Percentiles rank a stretch among this genome's conserved stretches.
phyloP scores from a whole-genome alignment of 2,797 vertebrate genomes.

The Helostoma temminkii region DNA sequence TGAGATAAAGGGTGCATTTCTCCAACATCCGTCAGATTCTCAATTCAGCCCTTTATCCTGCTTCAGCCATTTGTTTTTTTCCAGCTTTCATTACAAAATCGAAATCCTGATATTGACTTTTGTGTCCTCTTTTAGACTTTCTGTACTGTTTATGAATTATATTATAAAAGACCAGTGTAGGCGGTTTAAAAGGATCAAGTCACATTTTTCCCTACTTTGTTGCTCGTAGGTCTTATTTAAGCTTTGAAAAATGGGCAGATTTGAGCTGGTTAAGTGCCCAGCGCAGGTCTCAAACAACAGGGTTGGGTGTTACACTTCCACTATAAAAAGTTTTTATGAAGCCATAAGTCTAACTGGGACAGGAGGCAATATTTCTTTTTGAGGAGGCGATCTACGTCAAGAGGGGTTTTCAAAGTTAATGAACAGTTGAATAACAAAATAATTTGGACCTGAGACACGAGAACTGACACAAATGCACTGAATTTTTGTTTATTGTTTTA shows the following conservation, averaged over 20 bases:
- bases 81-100: conserved; percentile 53
- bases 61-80: conserved; percentile 36
- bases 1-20: conserved; percentile 51
- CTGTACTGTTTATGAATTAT: conserved; percentile 48
- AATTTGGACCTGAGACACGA: conserved; percentile 55
- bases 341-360: conserved; percentile 72
- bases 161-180: conserved; percentile 37
- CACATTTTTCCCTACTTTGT: conserved; percentile 39
- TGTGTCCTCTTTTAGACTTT: conserved; percentile 49
- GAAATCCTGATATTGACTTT: conserved; percentile 61
- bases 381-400: conserved; percentile 65
- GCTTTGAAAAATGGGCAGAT: conserved; percentile 43
- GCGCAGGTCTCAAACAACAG: conserved; percentile 50
- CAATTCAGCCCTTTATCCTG: conserved; percentile 30
- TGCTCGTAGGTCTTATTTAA: conserved; percentile 45
- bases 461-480: conserved; percentile 29
- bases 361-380: conserved; percentile 70
- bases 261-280: conserved; percentile 31
- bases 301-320: conserved; percentile 63
- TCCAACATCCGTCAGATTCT: conserved; percentile 47
- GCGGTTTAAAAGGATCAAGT: conserved; percentile 24
- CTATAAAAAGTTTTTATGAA: conserved; percentile 79
- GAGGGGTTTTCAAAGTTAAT: conserved; percentile 70
- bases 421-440: conserved; percentile 69
- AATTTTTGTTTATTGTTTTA: conserved; percentile 16